Percentiles rank a stretch among this genome's conserved stretches.
Evolutionary conservation across 2,888 invertebrate genomes (phyloP).

Genomic region (Dioctria rufipes): DNA sequence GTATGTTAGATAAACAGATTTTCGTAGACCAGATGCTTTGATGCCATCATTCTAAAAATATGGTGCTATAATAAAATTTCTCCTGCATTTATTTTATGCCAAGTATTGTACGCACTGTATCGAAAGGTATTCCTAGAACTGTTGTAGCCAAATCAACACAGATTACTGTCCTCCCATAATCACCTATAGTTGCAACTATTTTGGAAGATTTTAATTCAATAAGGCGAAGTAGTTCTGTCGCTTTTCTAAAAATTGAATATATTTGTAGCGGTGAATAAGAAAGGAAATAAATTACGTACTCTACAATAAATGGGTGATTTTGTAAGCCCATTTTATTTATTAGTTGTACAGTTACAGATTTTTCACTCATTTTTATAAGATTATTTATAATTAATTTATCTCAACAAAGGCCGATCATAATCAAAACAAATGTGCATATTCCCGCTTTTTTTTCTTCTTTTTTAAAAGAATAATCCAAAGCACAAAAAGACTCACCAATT

Average conservation of each 20-base stretch:
- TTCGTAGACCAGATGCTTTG: conserved; percentile 75
- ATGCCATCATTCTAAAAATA: conserved; percentile 74
- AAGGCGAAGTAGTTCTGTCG: conserved; percentile 67
- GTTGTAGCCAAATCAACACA: conserved; percentile 76
- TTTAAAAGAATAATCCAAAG: no score
- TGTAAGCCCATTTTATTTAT: conserved; percentile 67
- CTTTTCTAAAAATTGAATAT: conserved; percentile 64
- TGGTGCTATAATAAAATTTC: not conserved
- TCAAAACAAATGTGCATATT: no score
- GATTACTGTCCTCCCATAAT: conserved; percentile 75
- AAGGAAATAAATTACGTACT: conserved; percentile 61
- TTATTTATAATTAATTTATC: no score
- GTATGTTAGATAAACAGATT: conserved; percentile 73
- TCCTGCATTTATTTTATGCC: not conserved
- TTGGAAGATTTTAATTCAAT: conserved; percentile 67
- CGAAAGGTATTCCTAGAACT: conserved; percentile 73
- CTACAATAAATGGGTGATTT: conserved; percentile 65
- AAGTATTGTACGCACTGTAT: conserved; percentile 65
- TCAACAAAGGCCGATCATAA: no score
- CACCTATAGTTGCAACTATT: conserved; percentile 71
- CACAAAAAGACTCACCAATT: no score
- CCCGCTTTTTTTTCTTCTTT: no score
- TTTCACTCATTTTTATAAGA: conserved; percentile 62
- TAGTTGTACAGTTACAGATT: conserved; percentile 65
- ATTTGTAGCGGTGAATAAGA: not conserved